Percentiles rank a stretch among this genome's conserved stretches.
phyloP scores from a whole-genome alignment of 2,113 vertebrate species.

The Alethe diademata region DNA sequence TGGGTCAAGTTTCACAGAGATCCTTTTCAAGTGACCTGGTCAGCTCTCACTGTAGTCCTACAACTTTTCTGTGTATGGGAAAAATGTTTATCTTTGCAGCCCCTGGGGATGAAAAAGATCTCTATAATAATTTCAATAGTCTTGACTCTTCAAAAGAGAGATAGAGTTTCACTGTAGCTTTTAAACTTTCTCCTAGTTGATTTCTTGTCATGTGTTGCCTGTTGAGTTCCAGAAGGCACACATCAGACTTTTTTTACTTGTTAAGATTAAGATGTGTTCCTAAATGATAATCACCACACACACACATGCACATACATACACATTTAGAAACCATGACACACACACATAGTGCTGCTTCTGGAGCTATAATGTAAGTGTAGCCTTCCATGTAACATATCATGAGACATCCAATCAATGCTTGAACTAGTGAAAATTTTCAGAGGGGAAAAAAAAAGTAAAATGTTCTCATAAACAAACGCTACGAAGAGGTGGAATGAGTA shows the following conservation, averaged over 20 bases:
- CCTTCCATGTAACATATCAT: neutral
- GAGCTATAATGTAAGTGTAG: neutral
- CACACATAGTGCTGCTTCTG: neutral
- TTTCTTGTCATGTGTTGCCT: neutral
- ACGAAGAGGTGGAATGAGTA: neutral
- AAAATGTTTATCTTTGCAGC: neutral
- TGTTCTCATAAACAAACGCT: neutral
- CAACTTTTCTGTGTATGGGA: neutral
- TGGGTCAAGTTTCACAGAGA: neutral
- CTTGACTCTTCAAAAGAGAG: neutral
- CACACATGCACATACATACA: rapidly evolving
- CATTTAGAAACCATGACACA: neutral
- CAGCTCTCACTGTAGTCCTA: neutral
- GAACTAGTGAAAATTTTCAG: neutral
- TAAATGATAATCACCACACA: neutral
- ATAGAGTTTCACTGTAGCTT: neutral
- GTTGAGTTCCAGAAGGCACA: neutral
- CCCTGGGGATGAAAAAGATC: neutral
- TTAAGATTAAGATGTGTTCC: neutral
- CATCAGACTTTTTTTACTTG: neutral
- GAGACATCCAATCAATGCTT: neutral
- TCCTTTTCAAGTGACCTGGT: neutral
- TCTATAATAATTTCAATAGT: neutral
- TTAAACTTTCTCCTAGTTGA: neutral
- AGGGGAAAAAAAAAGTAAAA: neutral